These are phyloP conservation scores for Coelopa frigida DNA, from an alignment of 1,140 invertebrate genomes.

Conservation along the genomic window DNA sequence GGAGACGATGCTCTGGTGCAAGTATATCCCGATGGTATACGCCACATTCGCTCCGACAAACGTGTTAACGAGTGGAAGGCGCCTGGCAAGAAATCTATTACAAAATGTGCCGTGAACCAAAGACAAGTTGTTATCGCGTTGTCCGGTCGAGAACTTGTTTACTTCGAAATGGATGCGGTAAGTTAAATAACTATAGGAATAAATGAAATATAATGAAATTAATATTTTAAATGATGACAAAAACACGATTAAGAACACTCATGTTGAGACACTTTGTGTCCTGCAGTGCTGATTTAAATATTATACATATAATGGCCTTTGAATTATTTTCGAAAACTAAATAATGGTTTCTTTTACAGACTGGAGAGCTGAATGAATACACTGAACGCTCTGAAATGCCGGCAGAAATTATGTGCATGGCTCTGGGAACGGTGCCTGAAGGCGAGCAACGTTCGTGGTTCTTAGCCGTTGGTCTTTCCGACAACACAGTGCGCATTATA, in stretches of 20 bases:
- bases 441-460: slow-evolving; percentile 96
- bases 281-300: slow-evolving; percentile 42
- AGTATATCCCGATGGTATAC: slow-evolving; percentile 97
- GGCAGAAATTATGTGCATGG: slow-evolving; percentile 97
- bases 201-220: background rate
- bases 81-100: slow-evolving; percentile 93
- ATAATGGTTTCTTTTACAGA: slow-evolving; percentile 53
- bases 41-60: slow-evolving; percentile 95
- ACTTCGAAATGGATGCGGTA: slow-evolving; percentile 99
- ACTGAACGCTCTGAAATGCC: slow-evolving; percentile 95
- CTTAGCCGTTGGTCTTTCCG: slow-evolving; percentile 91
- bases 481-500: slow-evolving; percentile 96
- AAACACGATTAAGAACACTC: slow-evolving; percentile 43
- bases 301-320: background rate
- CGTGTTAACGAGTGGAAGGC: slow-evolving; percentile 99
- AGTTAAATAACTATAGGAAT: slow-evolving; percentile 51
- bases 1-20: slow-evolving; percentile 97
- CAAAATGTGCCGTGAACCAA: slow-evolving; percentile 97
- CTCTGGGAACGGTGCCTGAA: slow-evolving; percentile 85
- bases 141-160: slow-evolving; percentile 95
- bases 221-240: slow-evolving; percentile 26
- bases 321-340: slow-evolving; percentile 14
- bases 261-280: slow-evolving; percentile 45
- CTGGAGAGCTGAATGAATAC: slow-evolving; percentile 96
- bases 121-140: slow-evolving; percentile 97